Evolutionary conservation across 2,888 invertebrate species (phyloP), one percentile per base, ranked within the genome.

Genomic region (Leptinotarsa peninsularis): DNA sequence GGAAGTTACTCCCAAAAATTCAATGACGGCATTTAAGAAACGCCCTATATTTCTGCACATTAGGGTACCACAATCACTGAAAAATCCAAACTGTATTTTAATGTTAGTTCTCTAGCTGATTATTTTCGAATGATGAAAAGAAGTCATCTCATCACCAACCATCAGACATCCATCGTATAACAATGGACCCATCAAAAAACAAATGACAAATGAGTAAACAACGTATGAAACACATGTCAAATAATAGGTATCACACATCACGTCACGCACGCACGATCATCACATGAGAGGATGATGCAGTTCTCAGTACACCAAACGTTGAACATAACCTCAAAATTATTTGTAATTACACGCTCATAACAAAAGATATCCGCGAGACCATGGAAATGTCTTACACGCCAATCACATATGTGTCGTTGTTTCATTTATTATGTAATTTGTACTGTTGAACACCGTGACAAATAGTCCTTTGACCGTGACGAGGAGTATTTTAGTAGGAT

Each of bases 261-360:
- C 71, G 78, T 80, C 78, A 78, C 80, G 80, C 80, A 78, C 77
- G 77, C 77, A 78, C 73, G 74, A 63, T 43, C 66, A 71, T 71
- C 73, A 52, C 66, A 67, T 72, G 74, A 76, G 71, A 76, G 69
- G 70, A 74, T 60, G 66, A 67, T 69, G 74, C 69, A 73, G 74
- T 78, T 77, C 79, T 74, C 79, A 79, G 78, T 72, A 74, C 67
- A 67, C 74, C 69, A 67, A 73, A 76, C 75, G 73, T 43, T 73
- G 67, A 58, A 76, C 76, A 78, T 78, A 78, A 80, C 80, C 78
- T 80, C 80, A 78, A 78, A 80, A 78, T 80, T 76, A 77, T 66
- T 72, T 67, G 78, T 77, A 80, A 80, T 80, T 80, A 80, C 74
- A 76, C 50, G 56, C 67, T 70, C 66, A 71, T 68, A 77, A 78